These are phyloP conservation scores for Notarius quadriscutis DNA, from an alignment of 2,113 vertebrate species.

Conservation along the genomic window DNA sequence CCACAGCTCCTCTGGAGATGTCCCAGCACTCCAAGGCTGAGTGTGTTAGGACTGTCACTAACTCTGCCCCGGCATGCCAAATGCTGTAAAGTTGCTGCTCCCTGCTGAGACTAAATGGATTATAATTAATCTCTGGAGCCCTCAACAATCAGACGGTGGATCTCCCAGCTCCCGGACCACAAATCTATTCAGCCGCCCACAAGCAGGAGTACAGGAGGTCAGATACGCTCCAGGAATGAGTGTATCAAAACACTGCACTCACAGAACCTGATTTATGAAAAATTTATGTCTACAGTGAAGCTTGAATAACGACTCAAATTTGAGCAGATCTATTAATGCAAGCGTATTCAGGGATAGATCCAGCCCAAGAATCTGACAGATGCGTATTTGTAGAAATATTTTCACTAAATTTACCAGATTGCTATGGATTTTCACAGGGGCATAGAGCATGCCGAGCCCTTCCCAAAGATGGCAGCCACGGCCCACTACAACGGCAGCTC, in stretches of 20 bases:
- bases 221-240: no score
- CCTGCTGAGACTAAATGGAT: constrained; percentile 60
- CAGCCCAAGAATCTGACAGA: no score
- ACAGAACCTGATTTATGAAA: neutral
- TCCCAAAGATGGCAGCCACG: no score
- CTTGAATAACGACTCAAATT: neutral
- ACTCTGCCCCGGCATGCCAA: constrained; percentile 62
- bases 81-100: constrained; percentile 63
- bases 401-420: no score
- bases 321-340: neutral
- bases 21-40: constrained; percentile 49
- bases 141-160: constrained; percentile 53
- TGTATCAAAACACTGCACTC: neutral
- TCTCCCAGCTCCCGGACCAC: neutral
- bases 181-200: neutral
- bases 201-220: neutral
- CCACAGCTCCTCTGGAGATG: constrained; percentile 50
- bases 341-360: no score
- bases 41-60: constrained; percentile 45
- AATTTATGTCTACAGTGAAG: neutral
- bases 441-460: no score
- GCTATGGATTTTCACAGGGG: no score
- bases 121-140: constrained; percentile 68
- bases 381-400: no score
- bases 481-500: no score